Percentiles rank a stretch among this genome's conserved stretches.
Conservation (phyloP, 2,888 invertebrate genomes). For the Hydroisotoma schaefferi region DNA sequence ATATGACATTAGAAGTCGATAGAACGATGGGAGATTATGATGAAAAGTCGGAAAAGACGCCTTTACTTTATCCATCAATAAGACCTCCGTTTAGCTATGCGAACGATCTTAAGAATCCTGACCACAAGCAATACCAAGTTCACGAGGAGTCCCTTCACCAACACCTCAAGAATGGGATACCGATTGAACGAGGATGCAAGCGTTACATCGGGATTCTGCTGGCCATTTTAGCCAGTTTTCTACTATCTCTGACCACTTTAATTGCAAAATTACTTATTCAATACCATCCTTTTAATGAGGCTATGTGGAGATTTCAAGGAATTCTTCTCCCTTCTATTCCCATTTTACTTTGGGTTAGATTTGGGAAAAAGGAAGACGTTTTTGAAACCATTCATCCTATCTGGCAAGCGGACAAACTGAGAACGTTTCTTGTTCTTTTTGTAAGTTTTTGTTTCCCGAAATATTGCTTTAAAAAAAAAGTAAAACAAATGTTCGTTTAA, state of each 20-base stretch:
- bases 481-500: neutral
- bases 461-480: neutral
- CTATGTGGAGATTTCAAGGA: slow-evolving; percentile 40
- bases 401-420: slow-evolving; percentile 19
- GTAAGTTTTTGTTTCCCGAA: slow-evolving; percentile 19
- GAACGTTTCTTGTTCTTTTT: slow-evolving; percentile 32
- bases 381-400: slow-evolving; percentile 27
- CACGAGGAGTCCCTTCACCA: too few species aligned
- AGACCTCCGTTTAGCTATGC: slow-evolving; percentile 12
- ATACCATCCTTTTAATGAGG: slow-evolving; percentile 41
- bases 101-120: slow-evolving; percentile 6
- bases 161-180: too few species aligned
- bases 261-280: slow-evolving; percentile 34
- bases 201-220: slow-evolving; percentile 30
- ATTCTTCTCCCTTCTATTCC: slow-evolving; percentile 36
- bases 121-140: slow-evolving; percentile 3
- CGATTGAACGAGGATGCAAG: slow-evolving; percentile 1
- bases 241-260: slow-evolving; percentile 31
- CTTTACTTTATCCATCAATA: slow-evolving; percentile 14
- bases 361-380: slow-evolving; percentile 24
- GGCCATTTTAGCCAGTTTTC: slow-evolving; percentile 31
- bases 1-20: neutral
- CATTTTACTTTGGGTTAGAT: slow-evolving; percentile 23
- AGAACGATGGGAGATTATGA: neutral
- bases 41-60: slow-evolving; percentile 9